Base-by-base conservation (phyloP, 37 sponge, comb jelly and placozoan species). In the Diacarnus erythraeanus region DNA sequence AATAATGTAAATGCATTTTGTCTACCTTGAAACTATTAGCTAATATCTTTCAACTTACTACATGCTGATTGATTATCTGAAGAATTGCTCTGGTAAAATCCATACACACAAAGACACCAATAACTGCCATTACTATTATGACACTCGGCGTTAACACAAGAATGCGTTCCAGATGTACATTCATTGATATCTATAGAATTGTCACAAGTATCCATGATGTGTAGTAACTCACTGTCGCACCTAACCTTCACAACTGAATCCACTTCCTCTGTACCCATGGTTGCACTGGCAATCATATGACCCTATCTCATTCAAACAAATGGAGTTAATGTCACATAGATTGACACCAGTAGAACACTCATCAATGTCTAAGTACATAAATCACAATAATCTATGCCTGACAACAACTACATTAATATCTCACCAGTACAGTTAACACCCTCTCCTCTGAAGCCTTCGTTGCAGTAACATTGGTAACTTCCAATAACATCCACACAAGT, bases 391-490 rank as follows among this genome's bases (percentile, higher is more conserved):
- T 31, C 17, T 3, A 5, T 34, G 33, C 9, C 31, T 34, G 27
- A n/a, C 9, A 18, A 31, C 15, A 17, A 65, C 33, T 30, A 6
- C 12, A 65, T 6, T 12, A 15, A 25, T 8, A 65, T 6, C 31
- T 64, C 42, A 77, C 83, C 39, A 38, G 38, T 21, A 38, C 80
- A 80, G 39, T 57, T n/a, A 8, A 29, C 0, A 8, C 80, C 80
- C 70, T 57, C 34, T 71, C 80, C 80, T 37, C 26, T 70, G 37
- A 34, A 77, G 0, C 80, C 80, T 58, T 33, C 31, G 18, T 38
- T 70, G 27, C 80, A 80, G 44, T 31, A 26, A 83, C 92, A 92
- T 12, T 31, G 42, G 42, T 75, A 92, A 39, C 85, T 87, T 10
- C 92, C 88, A 39, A 34, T 26, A 44, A 72, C 83, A 59, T 92